Percentiles rank a stretch among this genome's conserved stretches.
phyloP scores from a whole-genome alignment of 2,888 invertebrate genomes.

The Dicranocentrus wangi region DNA sequence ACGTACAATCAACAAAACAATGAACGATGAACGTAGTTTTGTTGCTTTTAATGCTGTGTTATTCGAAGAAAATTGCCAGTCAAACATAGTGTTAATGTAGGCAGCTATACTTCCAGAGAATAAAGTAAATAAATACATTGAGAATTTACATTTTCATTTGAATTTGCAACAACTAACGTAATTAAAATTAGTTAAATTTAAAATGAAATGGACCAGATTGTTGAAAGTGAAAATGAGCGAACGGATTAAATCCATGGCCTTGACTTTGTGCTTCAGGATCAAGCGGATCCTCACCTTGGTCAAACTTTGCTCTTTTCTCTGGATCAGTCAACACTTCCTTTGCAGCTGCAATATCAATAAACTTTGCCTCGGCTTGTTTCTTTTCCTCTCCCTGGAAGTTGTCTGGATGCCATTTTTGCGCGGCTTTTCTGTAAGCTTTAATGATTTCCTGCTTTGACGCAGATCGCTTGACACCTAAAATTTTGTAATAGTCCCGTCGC shows the following conservation, averaged over 20 bases:
- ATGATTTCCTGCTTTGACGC: slow-evolving; percentile 94
- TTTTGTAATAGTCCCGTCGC: slow-evolving; percentile 97
- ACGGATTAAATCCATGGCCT: slow-evolving; percentile 82
- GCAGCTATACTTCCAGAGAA: no score
- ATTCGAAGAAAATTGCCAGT: no score
- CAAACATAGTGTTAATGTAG: no score
- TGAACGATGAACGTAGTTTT: no score
- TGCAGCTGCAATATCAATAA: slow-evolving; percentile 98
- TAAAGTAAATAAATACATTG: no score
- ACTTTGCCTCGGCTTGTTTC: slow-evolving; percentile 95
- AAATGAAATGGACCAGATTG: slow-evolving; percentile 92
- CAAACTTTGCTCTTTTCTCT: slow-evolving; percentile 93
- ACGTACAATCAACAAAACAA: no score
- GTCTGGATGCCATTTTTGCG: slow-evolving; percentile 99
- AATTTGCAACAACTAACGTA: slow-evolving; percentile 18
- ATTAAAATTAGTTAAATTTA: slow-evolving; percentile 95
- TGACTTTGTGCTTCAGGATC: slow-evolving; percentile 88
- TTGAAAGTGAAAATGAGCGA: slow-evolving; percentile 85
- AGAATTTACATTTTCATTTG: neutral
- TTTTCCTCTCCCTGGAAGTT: slow-evolving; percentile 91
- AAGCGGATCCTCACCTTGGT: slow-evolving; percentile 95
- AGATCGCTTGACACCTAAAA: slow-evolving; percentile 90
- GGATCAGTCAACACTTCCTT: slow-evolving; percentile 90
- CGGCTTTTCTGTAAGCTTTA: slow-evolving; percentile 96
- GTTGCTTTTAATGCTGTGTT: no score